These are phyloP conservation scores for Picathartes gymnocephalus DNA, from an alignment of 2,113 vertebrate species.

Conservation along the genomic window DNA sequence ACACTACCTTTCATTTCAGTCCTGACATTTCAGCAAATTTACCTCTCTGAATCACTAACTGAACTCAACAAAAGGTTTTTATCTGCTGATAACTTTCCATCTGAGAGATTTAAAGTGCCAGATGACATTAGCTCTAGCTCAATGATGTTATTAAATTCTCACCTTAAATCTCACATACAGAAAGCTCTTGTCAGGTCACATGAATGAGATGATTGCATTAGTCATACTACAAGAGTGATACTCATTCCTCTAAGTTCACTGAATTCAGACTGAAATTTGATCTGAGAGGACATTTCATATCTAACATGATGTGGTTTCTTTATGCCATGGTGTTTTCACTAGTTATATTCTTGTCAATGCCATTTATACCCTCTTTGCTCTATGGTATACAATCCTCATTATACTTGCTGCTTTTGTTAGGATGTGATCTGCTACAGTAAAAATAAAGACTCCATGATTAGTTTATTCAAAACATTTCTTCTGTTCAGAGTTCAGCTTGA, in stretches of 20 bases:
- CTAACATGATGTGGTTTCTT: not conserved
- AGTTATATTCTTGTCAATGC: not conserved
- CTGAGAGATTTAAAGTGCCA: slow-evolving; percentile 54
- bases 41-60: slow-evolving; percentile 46
- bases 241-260: not conserved
- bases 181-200: slow-evolving; percentile 55
- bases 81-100: slow-evolving; percentile 52
- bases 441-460: not conserved
- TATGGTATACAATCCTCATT: not conserved
- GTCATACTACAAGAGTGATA: slow-evolving; percentile 19
- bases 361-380: not conserved
- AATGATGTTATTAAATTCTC: slow-evolving; percentile 55
- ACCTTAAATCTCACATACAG: slow-evolving; percentile 51
- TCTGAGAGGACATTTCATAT: not conserved
- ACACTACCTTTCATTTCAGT: not conserved
- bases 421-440: not conserved
- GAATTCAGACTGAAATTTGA: slow-evolving; percentile 19
- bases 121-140: slow-evolving; percentile 57
- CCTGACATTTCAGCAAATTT: slow-evolving; percentile 26
- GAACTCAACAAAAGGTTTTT: slow-evolving; percentile 58
- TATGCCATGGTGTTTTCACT: not conserved
- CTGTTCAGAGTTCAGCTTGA: not conserved
- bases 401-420: not conserved
- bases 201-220: slow-evolving; percentile 39
- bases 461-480: not conserved